phyloP scores from a whole-genome alignment of 2,888 invertebrate species.

The Mesorhabditis belari region DNA sequence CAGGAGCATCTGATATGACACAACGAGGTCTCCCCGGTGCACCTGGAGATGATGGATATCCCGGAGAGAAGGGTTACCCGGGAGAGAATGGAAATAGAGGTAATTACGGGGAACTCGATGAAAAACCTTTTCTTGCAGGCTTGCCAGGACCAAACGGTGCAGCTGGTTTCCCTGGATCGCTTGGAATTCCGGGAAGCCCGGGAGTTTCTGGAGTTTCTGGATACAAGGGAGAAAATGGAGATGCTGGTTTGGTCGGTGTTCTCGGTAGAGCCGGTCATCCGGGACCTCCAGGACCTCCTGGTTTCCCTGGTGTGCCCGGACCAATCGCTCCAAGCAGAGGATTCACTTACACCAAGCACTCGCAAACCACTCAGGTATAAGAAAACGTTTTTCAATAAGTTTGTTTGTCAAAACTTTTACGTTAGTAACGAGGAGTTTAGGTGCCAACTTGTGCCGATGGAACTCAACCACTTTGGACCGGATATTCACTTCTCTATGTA shows the following conservation, averaged over 20 bases:
- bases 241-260: conserved; percentile 24
- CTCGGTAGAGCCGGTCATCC: conserved; percentile 5
- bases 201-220: conserved; percentile 54
- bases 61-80: conserved; percentile 48
- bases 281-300: conserved; percentile 13
- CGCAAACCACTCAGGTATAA: conserved; percentile 75
- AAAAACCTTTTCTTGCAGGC: background rate
- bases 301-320: conserved; percentile 47
- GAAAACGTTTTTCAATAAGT: conserved; percentile 56
- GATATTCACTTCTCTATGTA: conserved; percentile 83
- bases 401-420: background rate
- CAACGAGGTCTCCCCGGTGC: conserved; percentile 58
- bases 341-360: conserved; percentile 82
- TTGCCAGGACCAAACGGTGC: conserved; percentile 42
- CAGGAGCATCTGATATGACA: conserved; percentile 59
- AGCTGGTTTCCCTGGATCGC: conserved; percentile 34
- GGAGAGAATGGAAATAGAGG: conserved; percentile 52
- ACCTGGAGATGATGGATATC: conserved; percentile 61
- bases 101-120: background rate
- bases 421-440: too few species aligned
- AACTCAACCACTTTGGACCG: conserved; percentile 78
- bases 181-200: conserved; percentile 48
- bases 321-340: conserved; percentile 65
- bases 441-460: conserved; percentile 69
- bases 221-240: conserved; percentile 15